A percentile compares a stretch with the other conserved stretches of the same genome.
Evolutionary conservation across 2,888 invertebrate genomes (phyloP).

Genomic region (Melikaiella ostensackeni): DNA sequence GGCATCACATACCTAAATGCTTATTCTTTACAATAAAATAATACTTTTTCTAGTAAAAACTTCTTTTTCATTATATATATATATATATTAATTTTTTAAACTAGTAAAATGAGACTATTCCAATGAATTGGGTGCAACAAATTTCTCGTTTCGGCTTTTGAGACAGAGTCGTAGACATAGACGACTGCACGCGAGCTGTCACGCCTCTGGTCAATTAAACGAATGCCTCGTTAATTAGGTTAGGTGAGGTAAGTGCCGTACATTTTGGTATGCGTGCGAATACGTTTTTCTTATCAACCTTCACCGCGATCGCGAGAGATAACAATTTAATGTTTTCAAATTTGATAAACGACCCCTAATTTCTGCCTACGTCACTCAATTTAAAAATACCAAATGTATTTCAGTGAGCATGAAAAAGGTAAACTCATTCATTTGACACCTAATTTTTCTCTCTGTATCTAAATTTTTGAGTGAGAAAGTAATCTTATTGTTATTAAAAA

Average conservation of each 20-base stretch:
- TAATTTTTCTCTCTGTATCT: neutral
- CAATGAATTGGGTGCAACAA: neutral
- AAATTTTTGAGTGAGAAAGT: neutral
- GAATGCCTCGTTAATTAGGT: slow-evolving; percentile 48
- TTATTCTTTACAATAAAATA: too few relatives aligned
- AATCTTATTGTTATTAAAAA: neutral
- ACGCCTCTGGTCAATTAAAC: slow-evolving; percentile 47
- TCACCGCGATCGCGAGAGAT: slow-evolving; percentile 31
- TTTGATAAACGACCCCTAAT: slow-evolving; percentile 25
- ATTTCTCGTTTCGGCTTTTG: neutral
- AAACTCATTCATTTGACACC: neutral
- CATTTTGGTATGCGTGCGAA: slow-evolving; percentile 24
- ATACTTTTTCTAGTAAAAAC: too few relatives aligned
- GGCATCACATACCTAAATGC: too few relatives aligned
- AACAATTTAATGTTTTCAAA: slow-evolving; percentile 23
- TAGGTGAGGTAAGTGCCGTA: slow-evolving; percentile 36
- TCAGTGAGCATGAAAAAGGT: too few relatives aligned
- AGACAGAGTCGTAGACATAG: slow-evolving; percentile 31
- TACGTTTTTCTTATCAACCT: slow-evolving; percentile 17
- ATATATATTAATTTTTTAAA: too few relatives aligned
- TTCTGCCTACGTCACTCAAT: neutral
- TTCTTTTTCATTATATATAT: too few relatives aligned
- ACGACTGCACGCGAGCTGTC: slow-evolving; percentile 37
- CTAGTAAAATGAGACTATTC: neutral
- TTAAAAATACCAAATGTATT: neutral